Evolutionary conservation across 2,888 invertebrate genomes (phyloP), one percentile per base, ranked within the genome.

Genomic region (Oegoconia quadripuncta): DNA sequence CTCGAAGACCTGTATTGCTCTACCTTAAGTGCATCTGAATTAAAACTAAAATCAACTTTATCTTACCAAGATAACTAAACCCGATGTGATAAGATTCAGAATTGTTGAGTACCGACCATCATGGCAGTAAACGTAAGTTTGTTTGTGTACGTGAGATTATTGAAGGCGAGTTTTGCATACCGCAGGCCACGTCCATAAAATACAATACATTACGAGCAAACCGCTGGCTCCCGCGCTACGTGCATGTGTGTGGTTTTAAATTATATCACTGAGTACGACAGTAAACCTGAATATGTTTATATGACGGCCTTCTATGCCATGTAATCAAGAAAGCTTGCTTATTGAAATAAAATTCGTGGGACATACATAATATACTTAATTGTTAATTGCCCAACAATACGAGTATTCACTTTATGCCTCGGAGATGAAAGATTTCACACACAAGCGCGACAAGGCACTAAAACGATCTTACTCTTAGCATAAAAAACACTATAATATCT

Each of bases 121-220:
- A 36, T 38, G 49, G 43, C 53, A 39, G 74, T 55, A 74, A 64
- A 64, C 53, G 55, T 55, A 66, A 65, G 67, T 64, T 70, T 59
- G 50, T 65, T 66, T 64, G 66, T 58, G 58, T 55, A 66, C 57
- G 64, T 62, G 64, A 72, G 74, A 78, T 77, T 81, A 78, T 76
- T 64, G 77, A 74, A 79, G 76, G 70, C 73, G 55, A 70, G 78
- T 79, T 79, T 79, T 78, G 77, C 80, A 81, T 80, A 82, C 76
- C 77, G 67, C 78, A 69, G 74, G 76, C 77, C 78, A 69, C 63
- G 69, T 65, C 62, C 66, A 74, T 81, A 81, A 82, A 82, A 75
- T 77, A 76, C 74, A 75, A 75, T 70, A 78, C 75, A 75, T 82
- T 76, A 82, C 67, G 79, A 77, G 67, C 68, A 44, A 62, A 55